These are phyloP conservation scores for Sebastes hubbsi DNA, from an alignment of 2,797 vertebrate genomes.

Conservation along the genomic window DNA sequence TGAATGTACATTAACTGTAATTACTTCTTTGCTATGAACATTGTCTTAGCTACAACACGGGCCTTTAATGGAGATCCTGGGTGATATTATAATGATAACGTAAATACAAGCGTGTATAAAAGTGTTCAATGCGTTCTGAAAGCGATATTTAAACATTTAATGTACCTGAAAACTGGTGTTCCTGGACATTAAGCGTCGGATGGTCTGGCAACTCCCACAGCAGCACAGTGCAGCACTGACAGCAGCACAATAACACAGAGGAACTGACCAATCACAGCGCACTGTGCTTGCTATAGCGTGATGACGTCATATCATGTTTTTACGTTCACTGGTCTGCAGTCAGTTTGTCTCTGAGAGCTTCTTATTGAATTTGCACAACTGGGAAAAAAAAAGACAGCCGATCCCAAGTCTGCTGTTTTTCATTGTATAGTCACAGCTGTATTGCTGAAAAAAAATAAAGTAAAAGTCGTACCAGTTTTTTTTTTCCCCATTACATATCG, in stretches of 20 bases:
- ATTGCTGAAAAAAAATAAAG: not conserved
- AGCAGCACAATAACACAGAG: slow-evolving; percentile 15
- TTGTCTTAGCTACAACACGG: not conserved
- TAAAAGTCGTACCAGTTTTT: not conserved
- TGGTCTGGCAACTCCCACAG: slow-evolving; percentile 31
- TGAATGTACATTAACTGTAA: not conserved
- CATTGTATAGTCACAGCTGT: not conserved
- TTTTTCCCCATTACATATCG: too few relatives aligned
- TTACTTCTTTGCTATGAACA: not conserved
- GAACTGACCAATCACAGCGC: slow-evolving; percentile 53
- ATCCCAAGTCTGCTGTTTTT: not conserved
- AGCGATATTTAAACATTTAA: not conserved
- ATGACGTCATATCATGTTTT: slow-evolving; percentile 30
- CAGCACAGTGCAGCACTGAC: not conserved
- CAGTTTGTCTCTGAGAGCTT: not conserved
- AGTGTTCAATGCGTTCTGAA: not conserved
- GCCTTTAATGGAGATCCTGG: not conserved
- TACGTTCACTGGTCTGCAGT: slow-evolving; percentile 2
- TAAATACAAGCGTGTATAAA: not conserved
- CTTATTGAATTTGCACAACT: fast-evolving
- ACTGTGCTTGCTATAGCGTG: not conserved
- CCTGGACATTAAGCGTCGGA: not conserved
- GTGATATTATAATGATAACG: not conserved
- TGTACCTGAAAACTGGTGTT: not conserved
- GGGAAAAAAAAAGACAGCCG: not conserved